Conservation (phyloP, 2,797 vertebrate species). For the Macroramphosus scolopax region DNA sequence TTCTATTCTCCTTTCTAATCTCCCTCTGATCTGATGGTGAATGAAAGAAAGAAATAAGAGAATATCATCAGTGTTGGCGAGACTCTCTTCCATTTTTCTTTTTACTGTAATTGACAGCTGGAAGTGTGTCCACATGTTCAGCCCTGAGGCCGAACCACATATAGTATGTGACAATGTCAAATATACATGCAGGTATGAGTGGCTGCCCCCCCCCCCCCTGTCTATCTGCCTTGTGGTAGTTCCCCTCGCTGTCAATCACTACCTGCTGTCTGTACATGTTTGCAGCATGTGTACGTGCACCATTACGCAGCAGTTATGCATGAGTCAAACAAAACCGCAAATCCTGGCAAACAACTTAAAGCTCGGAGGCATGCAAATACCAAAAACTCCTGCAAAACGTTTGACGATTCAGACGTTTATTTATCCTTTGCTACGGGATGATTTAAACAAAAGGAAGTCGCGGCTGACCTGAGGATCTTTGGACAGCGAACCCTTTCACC, state of each 20-base stretch:
- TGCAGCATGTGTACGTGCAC: slow-evolving; percentile 4
- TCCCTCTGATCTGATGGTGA: slow-evolving; percentile 50
- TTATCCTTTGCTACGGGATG: no score
- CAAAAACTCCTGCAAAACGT: not conserved
- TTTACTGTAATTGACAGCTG: slow-evolving; percentile 31
- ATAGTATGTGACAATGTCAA: slow-evolving; percentile 15
- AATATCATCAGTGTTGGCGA: slow-evolving; percentile 10
- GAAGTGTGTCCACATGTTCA: slow-evolving; percentile 22
- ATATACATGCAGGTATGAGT: slow-evolving; percentile 22
- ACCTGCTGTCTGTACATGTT: slow-evolving; percentile 3
- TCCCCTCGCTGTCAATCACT: slow-evolving; percentile 10
- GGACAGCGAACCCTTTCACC: no score
- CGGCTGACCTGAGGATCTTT: no score
- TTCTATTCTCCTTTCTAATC: slow-evolving; percentile 54
- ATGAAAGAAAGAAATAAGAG: slow-evolving; percentile 17
- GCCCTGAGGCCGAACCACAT: slow-evolving; percentile 20
- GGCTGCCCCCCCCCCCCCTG: not conserved
- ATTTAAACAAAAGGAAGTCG: no score
- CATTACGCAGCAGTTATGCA: slow-evolving; percentile 7
- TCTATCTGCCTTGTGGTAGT: slow-evolving; percentile 16
- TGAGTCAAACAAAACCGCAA: slow-evolving; percentile 31
- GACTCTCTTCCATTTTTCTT: slow-evolving; percentile 17
- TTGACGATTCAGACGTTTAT: not conserved
- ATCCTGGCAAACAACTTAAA: slow-evolving; percentile 22
- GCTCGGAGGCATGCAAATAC: not conserved